These are phyloP conservation scores for Tiliacea aurago DNA, from an alignment of 2,888 invertebrate species.

Conservation along the genomic window DNA sequence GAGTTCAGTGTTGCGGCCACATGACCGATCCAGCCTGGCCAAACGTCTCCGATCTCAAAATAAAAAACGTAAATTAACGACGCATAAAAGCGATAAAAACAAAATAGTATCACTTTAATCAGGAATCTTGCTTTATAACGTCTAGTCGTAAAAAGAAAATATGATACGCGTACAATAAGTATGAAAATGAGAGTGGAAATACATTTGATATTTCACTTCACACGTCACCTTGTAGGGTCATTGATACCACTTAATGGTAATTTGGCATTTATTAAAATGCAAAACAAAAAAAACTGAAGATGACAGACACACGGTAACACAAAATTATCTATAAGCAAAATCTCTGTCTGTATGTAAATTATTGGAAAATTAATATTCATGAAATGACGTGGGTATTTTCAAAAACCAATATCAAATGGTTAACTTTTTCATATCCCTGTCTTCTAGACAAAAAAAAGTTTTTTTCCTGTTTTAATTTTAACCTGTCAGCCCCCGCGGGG, in stretches of 20 bases:
- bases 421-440: not conserved
- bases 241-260: conserved; percentile 11
- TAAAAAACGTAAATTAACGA: conserved; percentile 4
- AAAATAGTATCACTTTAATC: conserved; percentile 9
- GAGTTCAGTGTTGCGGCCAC: conserved; percentile 64
- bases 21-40: conserved; percentile 44
- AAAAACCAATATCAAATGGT: not conserved
- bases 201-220: conserved; percentile 28
- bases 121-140: conserved; percentile 1
- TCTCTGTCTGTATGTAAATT: conserved; percentile 4
- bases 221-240: conserved; percentile 49
- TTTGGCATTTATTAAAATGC: conserved; percentile 36
- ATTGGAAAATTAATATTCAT: not conserved
- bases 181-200: conserved; percentile 38
- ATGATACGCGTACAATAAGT: not conserved
- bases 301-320: conserved; percentile 5
- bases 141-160: conserved; percentile 30
- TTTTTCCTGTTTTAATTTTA: conserved; percentile 1
- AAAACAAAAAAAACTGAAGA: conserved; percentile 10
- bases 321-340: conserved; percentile 6
- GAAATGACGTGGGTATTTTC: not conserved
- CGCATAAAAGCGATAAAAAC: conserved; percentile 3
- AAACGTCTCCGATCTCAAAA: conserved; percentile 4
- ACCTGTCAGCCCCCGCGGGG: too few species aligned
- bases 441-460: not conserved